phyloP scores from a whole-genome alignment of 2,113 vertebrate genomes.

The Echinops telfairi region DNA sequence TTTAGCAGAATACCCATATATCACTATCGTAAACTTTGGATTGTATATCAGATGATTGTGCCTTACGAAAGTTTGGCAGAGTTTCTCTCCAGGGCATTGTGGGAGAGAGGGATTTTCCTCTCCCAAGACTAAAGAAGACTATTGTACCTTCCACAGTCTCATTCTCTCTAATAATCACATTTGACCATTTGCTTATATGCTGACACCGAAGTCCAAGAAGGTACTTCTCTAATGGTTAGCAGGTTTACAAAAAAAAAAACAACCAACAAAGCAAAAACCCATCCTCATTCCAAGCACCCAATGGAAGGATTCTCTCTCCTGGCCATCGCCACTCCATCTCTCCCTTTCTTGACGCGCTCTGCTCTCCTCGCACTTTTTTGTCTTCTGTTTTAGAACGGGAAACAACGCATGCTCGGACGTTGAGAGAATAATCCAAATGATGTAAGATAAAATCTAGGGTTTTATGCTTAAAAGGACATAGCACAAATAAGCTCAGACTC shows the following conservation, averaged over 20 bases:
- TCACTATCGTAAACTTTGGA: slow-evolving; percentile 38
- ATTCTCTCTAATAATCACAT: neutral
- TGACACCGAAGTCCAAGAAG: neutral
- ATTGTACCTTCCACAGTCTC: neutral
- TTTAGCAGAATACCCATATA: slow-evolving; percentile 21
- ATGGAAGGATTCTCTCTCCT: neutral
- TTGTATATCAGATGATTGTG: neutral
- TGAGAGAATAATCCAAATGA: neutral
- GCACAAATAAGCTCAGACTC: neutral
- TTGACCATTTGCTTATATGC: neutral
- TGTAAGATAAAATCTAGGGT: neutral
- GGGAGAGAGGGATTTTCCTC: slow-evolving; percentile 9
- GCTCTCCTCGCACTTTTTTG: neutral
- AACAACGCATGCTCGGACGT: neutral
- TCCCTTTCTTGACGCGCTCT: no score
- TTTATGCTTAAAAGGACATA: neutral
- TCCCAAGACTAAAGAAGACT: slow-evolving; percentile 35
- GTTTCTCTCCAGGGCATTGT: slow-evolving; percentile 26
- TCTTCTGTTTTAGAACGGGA: neutral
- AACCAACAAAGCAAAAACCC: neutral
- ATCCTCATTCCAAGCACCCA: neutral
- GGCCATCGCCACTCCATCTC: no score
- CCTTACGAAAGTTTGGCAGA: neutral
- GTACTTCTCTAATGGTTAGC: neutral
- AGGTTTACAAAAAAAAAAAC: slow-evolving; percentile 47